phyloP scores from a whole-genome alignment of 2,113 vertebrate species.

The Oreocharis arfaki region DNA sequence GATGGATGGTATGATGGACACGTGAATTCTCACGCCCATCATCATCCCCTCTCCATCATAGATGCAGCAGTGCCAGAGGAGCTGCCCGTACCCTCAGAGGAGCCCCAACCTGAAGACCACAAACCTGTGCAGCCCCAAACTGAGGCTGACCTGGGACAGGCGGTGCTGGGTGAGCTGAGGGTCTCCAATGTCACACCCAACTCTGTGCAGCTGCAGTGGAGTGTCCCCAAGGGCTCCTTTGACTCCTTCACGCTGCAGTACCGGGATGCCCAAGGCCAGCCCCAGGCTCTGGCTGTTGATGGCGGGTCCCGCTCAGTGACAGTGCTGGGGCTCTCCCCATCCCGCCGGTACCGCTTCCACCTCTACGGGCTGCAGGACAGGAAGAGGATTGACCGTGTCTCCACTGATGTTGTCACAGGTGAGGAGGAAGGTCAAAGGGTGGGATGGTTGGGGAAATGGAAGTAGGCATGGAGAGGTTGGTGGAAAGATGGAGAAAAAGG shows the following conservation, averaged over 20 bases:
- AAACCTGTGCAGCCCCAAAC: not conserved
- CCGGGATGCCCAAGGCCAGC: not conserved
- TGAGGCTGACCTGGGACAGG: fast-evolving
- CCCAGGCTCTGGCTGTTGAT: not conserved
- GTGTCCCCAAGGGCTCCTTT: conserved; percentile 3
- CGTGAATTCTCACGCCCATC: fast-evolving
- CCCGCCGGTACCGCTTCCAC: conserved; percentile 58
- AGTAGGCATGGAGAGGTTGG: not conserved
- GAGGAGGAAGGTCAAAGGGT: not conserved
- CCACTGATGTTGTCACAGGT: not conserved
- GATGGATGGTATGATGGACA: not conserved
- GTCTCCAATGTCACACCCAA: not conserved
- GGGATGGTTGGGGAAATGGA: not conserved
- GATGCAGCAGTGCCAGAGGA: not conserved
- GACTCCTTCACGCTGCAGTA: conserved; percentile 55
- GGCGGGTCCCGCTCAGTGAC: not conserved
- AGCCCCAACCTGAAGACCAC: not conserved
- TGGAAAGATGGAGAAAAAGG: not conserved
- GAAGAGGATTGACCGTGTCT: not conserved
- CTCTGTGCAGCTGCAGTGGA: conserved; percentile 18
- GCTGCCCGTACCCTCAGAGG: not conserved
- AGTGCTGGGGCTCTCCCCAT: not conserved
- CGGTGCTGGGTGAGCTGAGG: not conserved
- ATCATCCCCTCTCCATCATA: not conserved
- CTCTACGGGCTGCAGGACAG: conserved; percentile 3